Evolutionary conservation across 2,888 invertebrate species (phyloP).

Genomic region (Andrena marginata): DNA sequence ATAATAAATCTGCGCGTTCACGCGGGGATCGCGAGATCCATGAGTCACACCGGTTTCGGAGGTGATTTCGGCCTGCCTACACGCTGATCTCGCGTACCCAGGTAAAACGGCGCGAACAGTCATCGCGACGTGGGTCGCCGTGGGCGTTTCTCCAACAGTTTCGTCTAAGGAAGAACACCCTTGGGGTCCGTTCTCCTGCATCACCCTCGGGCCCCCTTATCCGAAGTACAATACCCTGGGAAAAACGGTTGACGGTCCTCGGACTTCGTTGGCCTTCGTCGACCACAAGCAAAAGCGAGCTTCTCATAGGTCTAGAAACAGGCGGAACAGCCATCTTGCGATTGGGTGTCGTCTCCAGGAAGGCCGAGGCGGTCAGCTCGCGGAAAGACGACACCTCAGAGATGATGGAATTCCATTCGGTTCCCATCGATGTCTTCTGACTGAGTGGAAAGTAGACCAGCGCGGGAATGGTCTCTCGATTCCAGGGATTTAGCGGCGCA

Average conservation of each 20-base stretch:
- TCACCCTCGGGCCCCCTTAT: background rate
- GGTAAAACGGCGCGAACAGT: constrained; percentile 59
- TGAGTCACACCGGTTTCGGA: constrained; percentile 72
- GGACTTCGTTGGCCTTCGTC: background rate
- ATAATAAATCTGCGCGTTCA: constrained; percentile 41
- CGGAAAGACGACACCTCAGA: background rate
- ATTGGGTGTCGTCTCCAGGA: background rate
- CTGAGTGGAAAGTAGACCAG: constrained; percentile 6
- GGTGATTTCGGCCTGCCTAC: constrained; percentile 70
- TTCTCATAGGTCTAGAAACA: no score
- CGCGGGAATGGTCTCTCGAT: background rate
- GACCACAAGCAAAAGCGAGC: no score
- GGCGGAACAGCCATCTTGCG: background rate
- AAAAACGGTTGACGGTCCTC: no score
- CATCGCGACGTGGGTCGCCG: constrained; percentile 67
- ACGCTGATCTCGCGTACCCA: constrained; percentile 40
- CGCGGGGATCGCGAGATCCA: constrained; percentile 35
- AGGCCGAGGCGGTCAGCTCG: background rate
- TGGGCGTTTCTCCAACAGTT: constrained; percentile 57
- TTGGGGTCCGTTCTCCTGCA: constrained; percentile 34
- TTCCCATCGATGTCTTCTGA: background rate
- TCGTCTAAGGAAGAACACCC: constrained; percentile 13
- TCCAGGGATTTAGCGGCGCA: constrained; percentile 1
- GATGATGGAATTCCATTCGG: constrained; percentile 25
- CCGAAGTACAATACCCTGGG: background rate